These are phyloP conservation scores for Macropis europaea DNA, from an alignment of 2,888 invertebrate species.

Conservation along the genomic window DNA sequence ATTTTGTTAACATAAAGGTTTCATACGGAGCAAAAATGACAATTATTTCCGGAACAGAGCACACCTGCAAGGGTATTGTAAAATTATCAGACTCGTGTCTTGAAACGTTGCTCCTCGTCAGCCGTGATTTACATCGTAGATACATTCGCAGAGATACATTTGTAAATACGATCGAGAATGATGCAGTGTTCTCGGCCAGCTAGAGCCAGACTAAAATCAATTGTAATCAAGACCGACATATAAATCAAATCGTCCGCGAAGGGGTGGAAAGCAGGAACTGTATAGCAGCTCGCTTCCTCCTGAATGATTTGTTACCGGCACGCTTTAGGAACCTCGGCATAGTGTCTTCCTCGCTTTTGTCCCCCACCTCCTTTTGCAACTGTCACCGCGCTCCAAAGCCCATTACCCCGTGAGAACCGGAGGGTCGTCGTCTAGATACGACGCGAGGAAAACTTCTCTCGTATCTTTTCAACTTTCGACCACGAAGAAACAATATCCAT, in stretches of 20 bases:
- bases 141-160: not conserved
- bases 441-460: conserved; percentile 37
- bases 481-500: conserved; percentile 46
- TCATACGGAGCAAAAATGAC: too few species aligned
- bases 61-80: too few species aligned
- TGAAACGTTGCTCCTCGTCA: not conserved
- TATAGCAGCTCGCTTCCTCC: conserved; percentile 57
- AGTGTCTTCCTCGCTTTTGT: conserved; percentile 41
- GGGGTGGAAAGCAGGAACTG: conserved; percentile 44
- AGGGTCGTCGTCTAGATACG: conserved; percentile 32
- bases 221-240: conserved; percentile 71
- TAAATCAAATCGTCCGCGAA: conserved; percentile 69
- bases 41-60: too few species aligned
- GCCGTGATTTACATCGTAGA: not conserved
- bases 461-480: conserved; percentile 44
- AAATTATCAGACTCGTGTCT: too few species aligned
- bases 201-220: conserved; percentile 69
- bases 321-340: conserved; percentile 50
- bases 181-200: conserved; percentile 16
- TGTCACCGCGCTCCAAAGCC: conserved; percentile 36
- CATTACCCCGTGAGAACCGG: conserved; percentile 34
- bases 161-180: conserved; percentile 3
- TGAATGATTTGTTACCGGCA: conserved; percentile 66
- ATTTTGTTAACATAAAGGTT: too few species aligned
- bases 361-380: conserved; percentile 24